Evolutionary conservation across 2,797 vertebrate species (phyloP).

Genomic region (Lates japonicus): DNA sequence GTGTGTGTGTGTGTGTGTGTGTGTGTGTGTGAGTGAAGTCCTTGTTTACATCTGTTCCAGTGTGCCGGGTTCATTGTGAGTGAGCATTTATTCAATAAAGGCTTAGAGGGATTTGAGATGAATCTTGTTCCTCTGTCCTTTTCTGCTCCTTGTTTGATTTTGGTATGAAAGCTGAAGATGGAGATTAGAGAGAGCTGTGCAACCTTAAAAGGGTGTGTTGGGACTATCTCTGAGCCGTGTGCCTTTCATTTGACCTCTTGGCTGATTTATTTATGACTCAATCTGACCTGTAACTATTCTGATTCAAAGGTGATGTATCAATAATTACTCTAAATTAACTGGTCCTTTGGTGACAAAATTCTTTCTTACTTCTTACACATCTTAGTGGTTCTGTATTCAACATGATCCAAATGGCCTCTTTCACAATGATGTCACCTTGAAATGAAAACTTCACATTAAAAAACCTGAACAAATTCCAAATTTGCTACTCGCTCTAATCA

Average conservation of each 20-base stretch:
- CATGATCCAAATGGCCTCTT: neutral
- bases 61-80: slow-evolving; percentile 58
- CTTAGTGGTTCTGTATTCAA: slow-evolving; percentile 4
- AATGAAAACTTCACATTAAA: slow-evolving; percentile 20
- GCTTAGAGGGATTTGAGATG: slow-evolving; percentile 74
- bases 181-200: slow-evolving; percentile 47
- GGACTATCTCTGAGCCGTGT: neutral
- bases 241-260: slow-evolving; percentile 45
- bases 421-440: slow-evolving; percentile 25
- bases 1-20: neutral
- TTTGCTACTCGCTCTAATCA: neutral
- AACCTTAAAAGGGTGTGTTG: slow-evolving; percentile 19
- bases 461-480: slow-evolving; percentile 32
- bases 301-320: slow-evolving; percentile 42
- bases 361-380: neutral
- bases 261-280: slow-evolving; percentile 53
- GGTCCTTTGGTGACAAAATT: slow-evolving; percentile 40
- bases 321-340: slow-evolving; percentile 48
- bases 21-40: slow-evolving; percentile 11
- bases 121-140: slow-evolving; percentile 63
- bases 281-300: slow-evolving; percentile 38
- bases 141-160: slow-evolving; percentile 62
- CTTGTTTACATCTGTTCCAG: slow-evolving; percentile 71
- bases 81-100: slow-evolving; percentile 71
- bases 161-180: slow-evolving; percentile 41